Evolutionary conservation across 2,113 vertebrate species (phyloP), one percentile per base, ranked within the genome.

Genomic region (Stercorarius parasiticus): DNA sequence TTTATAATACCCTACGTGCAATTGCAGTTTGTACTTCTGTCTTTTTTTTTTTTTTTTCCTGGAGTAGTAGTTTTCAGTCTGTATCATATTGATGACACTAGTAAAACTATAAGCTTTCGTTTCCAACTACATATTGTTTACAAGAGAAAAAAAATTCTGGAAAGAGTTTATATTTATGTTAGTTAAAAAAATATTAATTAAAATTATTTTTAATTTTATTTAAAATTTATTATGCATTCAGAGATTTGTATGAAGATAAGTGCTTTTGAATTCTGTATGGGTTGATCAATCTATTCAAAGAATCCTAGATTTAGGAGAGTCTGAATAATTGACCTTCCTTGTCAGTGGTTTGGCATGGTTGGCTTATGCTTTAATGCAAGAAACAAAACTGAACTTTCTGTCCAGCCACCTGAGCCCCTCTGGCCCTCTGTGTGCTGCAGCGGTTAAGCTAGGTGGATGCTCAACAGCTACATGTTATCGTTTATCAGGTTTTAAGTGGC

Each of bases 391-490:
- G 81, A 58, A n/a, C 72, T 77, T 88, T 71, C 23, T 76, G 22
- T 80, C 49, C 53, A 77, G 64, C 74, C 80, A 82, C 70, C 83
- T 94, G 92, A 93, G 89, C 61, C 82, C 45, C 17, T 82, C 36
- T 74, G 45, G 45, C 25, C 14, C 19, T 84, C 10, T 0, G 3
- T 70, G 65, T 5, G 5, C 40, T 62, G 11, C 50, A 65, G 56
- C 26, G 27, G 49, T 83, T 83, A 55, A 52, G 43, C 38, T 25
- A 22, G 58, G n/a, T 83, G n/a, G 72, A 32, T 89, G 25, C 59
- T 93, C 22, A 47, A 38, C 50, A 89, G 17, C 50, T 67, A 17
- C 22, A 0, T 65, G 13, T 43, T 85, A n/a, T 9, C 3, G 2
- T 62, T 86, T 72, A 72, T 90, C n/a, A 29, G 43, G 20, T 72